Base-by-base conservation (phyloP, 1,140 invertebrate genomes). In the Dinothrombium tinctorium region DNA sequence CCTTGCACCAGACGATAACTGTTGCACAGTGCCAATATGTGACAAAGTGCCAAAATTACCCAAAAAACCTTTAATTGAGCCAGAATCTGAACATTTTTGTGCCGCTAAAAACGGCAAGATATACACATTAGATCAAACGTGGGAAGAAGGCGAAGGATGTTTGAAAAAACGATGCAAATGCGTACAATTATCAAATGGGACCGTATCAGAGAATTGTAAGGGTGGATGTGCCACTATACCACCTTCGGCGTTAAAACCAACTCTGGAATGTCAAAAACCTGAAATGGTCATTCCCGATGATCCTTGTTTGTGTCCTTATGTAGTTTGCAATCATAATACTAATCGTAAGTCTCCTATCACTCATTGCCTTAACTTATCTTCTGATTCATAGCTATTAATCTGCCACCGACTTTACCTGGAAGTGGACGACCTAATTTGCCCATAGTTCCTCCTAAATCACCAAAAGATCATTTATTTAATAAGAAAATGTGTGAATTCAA, bases 21-120 rank as follows among this genome's bases (percentile, higher is more conserved):
- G 82, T 53, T 86, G 82, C 50, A 77, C 73, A 29, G 67, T 79
- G 45, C 72, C 79, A 36, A 60, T 79, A 1, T 84, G 80, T 52
- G 12, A 12, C 4, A 36, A 19, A 7, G n/a, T n/a, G n/a, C 76
- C 81, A 49, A 75, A 79, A 2, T 74, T 71, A 2, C 59, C 76
- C 8, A 69, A 43, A 2, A 32, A 3, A 5, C 8, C 20, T 44
- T n/a, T n/a, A n/a, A n/a, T n/a, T n/a, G n/a, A n/a, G n/a, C 24
- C 23, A 11, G 37, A 7, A 5, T n/a, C 37, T 29, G 33, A 42
- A 15, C 38, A 41, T 2, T 39, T 47, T 24, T 72, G 74, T 50
- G 59, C 73, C 33, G 71, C 74, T 15, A 55, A 54, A 15, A 69
- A 72, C 38, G 76, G 42, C 17, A 15, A 33, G 2, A 46, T 45